Evolutionary conservation across 2,113 vertebrate genomes (phyloP), one percentile per base, ranked within the genome.

Genomic region (Callipepla californica): DNA sequence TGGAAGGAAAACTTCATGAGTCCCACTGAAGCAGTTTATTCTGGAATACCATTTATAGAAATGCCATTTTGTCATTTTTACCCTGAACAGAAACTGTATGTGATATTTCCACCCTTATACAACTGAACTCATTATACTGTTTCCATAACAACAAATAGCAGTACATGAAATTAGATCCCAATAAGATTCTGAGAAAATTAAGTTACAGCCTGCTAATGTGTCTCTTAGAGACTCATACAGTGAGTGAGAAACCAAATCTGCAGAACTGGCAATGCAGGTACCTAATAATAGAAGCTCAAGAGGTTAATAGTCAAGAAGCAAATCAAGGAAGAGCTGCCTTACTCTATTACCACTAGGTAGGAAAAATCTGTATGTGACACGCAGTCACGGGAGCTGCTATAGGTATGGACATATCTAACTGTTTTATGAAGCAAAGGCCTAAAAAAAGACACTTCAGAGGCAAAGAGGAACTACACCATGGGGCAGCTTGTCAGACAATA

Each of bases 121-220:
- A 97, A 97, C 94, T 92, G 94, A 96, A 93, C 86, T 97, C 96
- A 97, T 97, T 92, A 97, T 96, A 94, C 93, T 25, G 96, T 98
- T 96, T 94, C 98, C 97, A 97, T 98, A 97, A 97, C 96, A 98
- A 98, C 98, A 90, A 91, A 85, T 91, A 97, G 96, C 94, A 95
- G 97, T 93, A 96, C 96, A 96, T 94, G 92, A 96, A 97, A 97
- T 96, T 94, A 96, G 87, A 96, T 92, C 94, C 94, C 94, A 97
- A 96, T 93, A 97, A 97, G 95, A 95, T 95, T 93, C 93, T 36
- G 36, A 93, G 95, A 89, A 96, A 96, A 98, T 97, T 94, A 96
- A 98, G 95, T 96, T 97, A 92, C 86, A 96, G 93, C 51, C 83
- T 97, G 92, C 91, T 93, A 96, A 93, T 25, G 70, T 92, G 86